A percentile compares a stretch with the other conserved stretches of the same genome.
These are phyloP conservation scores for Cyclophora punctaria DNA, from an alignment of 2,888 invertebrate species.

Conservation along the genomic window DNA sequence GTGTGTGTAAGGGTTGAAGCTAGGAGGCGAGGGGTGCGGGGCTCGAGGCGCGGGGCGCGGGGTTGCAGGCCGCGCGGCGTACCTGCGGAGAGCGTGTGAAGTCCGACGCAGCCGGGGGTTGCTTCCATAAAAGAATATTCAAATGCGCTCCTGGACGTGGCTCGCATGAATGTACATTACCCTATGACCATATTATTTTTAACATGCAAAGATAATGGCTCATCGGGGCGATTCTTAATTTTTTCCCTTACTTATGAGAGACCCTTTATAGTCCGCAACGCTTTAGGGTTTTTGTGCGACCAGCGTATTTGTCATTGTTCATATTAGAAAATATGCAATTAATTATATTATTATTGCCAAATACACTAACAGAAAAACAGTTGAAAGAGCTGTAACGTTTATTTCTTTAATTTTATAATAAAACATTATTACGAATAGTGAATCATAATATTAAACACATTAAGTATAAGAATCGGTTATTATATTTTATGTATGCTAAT, in stretches of 20 bases:
- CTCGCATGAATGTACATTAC: constrained; percentile 70
- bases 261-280: constrained; percentile 65
- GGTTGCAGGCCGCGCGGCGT: constrained; percentile 22
- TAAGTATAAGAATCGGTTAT: no score
- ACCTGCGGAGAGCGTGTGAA: constrained; percentile 68
- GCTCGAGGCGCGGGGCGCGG: constrained; percentile 17
- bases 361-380: not conserved
- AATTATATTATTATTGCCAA: constrained; percentile 25
- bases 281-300: constrained; percentile 69
- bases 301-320: constrained; percentile 49
- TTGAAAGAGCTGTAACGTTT: no score
- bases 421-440: no score
- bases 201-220: constrained; percentile 71
- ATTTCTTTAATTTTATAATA: no score
- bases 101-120: constrained; percentile 64
- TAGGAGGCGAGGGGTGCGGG: no score
- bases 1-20: no score
- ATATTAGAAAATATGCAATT: constrained; percentile 42
- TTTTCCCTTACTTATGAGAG: constrained; percentile 52
- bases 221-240: constrained; percentile 74
- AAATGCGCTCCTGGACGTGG: constrained; percentile 72
- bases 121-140: constrained; percentile 58
- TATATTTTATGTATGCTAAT: no score
- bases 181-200: constrained; percentile 75
- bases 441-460: no score